Evolutionary conservation across 2,113 vertebrate genomes (phyloP).

Genomic region (Dasyprocta punctata): DNA sequence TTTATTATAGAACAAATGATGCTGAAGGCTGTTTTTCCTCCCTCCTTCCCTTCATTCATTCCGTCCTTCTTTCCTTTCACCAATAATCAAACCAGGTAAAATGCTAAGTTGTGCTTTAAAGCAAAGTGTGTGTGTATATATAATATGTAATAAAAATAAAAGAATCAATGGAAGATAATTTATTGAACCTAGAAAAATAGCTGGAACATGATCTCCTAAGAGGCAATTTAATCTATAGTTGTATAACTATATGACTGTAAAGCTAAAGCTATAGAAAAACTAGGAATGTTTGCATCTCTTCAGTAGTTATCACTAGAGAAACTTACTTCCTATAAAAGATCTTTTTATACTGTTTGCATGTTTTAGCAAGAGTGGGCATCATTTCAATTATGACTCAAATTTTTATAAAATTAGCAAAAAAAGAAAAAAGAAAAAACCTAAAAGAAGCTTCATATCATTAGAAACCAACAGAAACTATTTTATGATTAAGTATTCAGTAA

Average conservation of each 20-base stretch:
- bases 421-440: background rate
- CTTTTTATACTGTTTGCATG: background rate
- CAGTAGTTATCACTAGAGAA: background rate
- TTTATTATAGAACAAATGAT: background rate
- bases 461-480: background rate
- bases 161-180: background rate
- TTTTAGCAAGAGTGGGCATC: background rate
- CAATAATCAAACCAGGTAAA: background rate
- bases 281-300: background rate
- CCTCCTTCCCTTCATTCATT: too few relatives aligned
- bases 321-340: background rate
- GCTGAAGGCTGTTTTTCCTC: background rate
- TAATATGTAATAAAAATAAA: background rate
- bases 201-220: background rate
- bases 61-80: background rate
- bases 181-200: constrained; percentile 26
- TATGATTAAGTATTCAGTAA: background rate
- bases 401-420: background rate
- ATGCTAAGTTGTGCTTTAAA: background rate
- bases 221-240: constrained; percentile 16
- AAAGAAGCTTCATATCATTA: background rate
- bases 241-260: background rate
- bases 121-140: background rate
- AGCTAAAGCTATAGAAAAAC: background rate
- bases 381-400: background rate